phyloP scores from a whole-genome alignment of 1,140 invertebrate genomes.

The Chironomus striatipennis region DNA sequence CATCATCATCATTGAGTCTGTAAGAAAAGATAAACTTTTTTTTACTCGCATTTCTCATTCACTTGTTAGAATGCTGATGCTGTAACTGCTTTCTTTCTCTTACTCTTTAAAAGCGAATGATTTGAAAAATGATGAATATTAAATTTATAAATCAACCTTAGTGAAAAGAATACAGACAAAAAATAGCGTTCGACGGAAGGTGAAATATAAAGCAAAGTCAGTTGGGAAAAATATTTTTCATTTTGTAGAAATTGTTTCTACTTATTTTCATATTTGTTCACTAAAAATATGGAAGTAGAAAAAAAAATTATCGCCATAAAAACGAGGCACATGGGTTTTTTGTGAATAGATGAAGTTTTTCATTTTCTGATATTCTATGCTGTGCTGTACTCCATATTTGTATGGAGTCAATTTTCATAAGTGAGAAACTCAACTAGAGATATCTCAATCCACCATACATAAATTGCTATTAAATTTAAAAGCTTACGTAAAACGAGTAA shows the following conservation, averaged over 20 bases:
- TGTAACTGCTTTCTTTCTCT: too few species aligned
- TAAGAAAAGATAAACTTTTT: background rate
- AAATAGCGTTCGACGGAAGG: background rate
- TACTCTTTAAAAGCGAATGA: background rate
- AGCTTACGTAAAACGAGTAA: too few species aligned
- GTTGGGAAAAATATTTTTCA: conserved; percentile 7
- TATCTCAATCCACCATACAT: background rate
- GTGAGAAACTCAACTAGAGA: background rate
- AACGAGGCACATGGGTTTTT: background rate
- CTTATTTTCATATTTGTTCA: background rate
- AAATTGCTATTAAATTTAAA: too few species aligned
- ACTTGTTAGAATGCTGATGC: background rate
- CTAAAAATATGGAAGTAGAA: background rate
- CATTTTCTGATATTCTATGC: too few species aligned
- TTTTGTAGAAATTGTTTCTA: background rate
- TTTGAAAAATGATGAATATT: conserved; percentile 15
- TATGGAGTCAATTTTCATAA: background rate
- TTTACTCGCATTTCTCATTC: background rate
- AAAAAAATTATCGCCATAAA: background rate
- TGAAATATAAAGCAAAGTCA: background rate
- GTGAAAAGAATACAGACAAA: background rate
- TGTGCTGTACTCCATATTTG: too few species aligned
- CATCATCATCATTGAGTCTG: background rate
- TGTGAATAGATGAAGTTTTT: background rate
- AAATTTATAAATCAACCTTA: background rate